phyloP scores from a whole-genome alignment of 1,140 invertebrate genomes.

The Planococcus citri region DNA sequence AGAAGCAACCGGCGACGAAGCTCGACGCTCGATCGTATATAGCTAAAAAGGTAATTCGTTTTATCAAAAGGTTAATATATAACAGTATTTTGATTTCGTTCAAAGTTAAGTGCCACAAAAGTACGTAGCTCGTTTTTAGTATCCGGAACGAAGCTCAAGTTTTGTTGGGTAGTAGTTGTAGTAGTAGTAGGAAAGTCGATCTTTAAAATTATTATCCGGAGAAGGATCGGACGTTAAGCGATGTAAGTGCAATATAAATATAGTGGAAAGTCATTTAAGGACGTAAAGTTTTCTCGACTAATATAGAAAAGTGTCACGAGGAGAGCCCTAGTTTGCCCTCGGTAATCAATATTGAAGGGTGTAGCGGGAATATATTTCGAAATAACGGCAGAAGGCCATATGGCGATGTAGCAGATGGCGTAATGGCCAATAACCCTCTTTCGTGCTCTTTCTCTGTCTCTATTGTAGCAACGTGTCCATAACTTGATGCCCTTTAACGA shows the following conservation, averaged over 20 bases:
- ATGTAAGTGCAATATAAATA: constrained; percentile 18
- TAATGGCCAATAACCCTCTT: constrained; percentile 19
- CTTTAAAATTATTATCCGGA: constrained; percentile 3
- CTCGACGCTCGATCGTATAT: too few relatives aligned
- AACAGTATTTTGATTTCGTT: neutral
- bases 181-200: neutral
- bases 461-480: constrained; percentile 18
- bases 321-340: neutral
- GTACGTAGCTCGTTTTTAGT: neutral
- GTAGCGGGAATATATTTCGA: constrained; percentile 13
- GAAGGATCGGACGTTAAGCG: neutral
- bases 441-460: too few relatives aligned
- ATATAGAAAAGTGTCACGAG: constrained; percentile 18
- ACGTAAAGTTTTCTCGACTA: constrained; percentile 7
- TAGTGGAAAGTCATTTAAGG: constrained; percentile 14
- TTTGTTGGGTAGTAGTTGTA: neutral
- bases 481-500: constrained; percentile 16
- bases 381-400: constrained; percentile 9
- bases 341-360: constrained; percentile 13
- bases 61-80: neutral
- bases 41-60: neutral
- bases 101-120: neutral
- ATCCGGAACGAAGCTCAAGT: constrained; percentile 5
- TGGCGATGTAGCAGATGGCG: constrained; percentile 18
- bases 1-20: too few relatives aligned